Conservation (phyloP, 2,888 invertebrate genomes). For the Trissolcus brochymenae region DNA sequence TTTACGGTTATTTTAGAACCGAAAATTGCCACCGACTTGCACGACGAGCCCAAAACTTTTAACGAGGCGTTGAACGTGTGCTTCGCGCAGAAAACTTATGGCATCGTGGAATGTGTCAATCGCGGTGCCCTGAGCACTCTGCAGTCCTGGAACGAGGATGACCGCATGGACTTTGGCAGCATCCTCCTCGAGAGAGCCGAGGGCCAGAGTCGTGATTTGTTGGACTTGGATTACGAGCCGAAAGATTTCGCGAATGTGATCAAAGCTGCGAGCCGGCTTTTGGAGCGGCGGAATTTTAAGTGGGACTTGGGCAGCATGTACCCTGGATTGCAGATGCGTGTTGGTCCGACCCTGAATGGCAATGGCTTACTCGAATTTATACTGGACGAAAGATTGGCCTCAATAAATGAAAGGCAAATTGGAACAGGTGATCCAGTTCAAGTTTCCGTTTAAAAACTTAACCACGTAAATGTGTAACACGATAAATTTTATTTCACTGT, state of each 20-base stretch:
- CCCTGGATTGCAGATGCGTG: constrained; percentile 85
- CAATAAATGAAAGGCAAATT: constrained; percentile 78
- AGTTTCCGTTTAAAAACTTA: not conserved
- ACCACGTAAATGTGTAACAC: not conserved
- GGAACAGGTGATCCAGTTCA: constrained; percentile 79
- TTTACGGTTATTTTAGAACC: constrained; percentile 70
- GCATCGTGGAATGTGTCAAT: constrained; percentile 81
- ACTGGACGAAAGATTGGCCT: constrained; percentile 78
- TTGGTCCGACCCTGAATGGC: constrained; percentile 84
- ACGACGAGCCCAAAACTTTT: constrained; percentile 63
- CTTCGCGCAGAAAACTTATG: constrained; percentile 63
- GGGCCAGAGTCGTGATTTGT: constrained; percentile 81
- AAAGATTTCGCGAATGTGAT: constrained; percentile 82
- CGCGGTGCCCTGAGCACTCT: constrained; percentile 83
- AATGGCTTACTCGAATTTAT: constrained; percentile 87
- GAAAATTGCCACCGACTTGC: constrained; percentile 41
- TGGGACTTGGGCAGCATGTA: constrained; percentile 86
- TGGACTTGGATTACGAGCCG: constrained; percentile 85
- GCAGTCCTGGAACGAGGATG: constrained; percentile 76
- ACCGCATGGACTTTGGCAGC: constrained; percentile 80
- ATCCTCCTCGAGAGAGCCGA: constrained; percentile 81
- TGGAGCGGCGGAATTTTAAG: constrained; percentile 84
- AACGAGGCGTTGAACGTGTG: constrained; percentile 66
- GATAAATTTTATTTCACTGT: not conserved
- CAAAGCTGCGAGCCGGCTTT: constrained; percentile 72